Evolutionary conservation across 2,113 vertebrate genomes (phyloP).

Genomic region (Apodemus sylvaticus): DNA sequence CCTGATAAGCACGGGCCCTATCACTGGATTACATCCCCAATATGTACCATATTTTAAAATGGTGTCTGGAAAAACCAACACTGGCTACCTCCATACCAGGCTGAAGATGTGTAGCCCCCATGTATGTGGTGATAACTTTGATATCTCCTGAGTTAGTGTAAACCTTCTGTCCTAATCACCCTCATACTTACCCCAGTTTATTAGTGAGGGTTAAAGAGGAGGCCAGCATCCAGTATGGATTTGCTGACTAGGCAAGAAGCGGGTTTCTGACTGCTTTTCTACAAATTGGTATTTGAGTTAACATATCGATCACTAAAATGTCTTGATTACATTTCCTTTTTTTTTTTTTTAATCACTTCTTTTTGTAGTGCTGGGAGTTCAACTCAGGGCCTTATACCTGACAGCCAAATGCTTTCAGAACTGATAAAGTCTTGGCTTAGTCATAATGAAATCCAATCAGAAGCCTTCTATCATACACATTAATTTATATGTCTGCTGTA

Average conservation of each 20-base stretch:
- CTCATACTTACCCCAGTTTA: background rate
- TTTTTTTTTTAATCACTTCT: background rate
- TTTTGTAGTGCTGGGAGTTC: background rate
- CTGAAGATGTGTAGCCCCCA: background rate
- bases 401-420: background rate
- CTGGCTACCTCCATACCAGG: background rate
- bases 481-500: background rate
- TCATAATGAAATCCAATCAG: background rate
- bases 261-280: background rate
- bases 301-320: background rate
- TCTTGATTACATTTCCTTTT: background rate
- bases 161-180: background rate
- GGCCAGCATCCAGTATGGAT: background rate
- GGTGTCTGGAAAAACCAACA: background rate
- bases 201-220: background rate
- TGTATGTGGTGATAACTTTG: background rate
- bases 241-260: background rate
- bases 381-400: background rate
- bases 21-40: background rate
- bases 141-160: background rate
- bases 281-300: background rate
- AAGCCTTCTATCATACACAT: background rate
- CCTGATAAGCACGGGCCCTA: fast-evolving
- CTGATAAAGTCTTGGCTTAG: background rate
- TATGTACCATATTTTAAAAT: background rate